Percentiles rank a stretch among this genome's conserved stretches.
Evolutionary conservation across 1,140 invertebrate genomes (phyloP).

Genomic region (Aphidius gifuensis): DNA sequence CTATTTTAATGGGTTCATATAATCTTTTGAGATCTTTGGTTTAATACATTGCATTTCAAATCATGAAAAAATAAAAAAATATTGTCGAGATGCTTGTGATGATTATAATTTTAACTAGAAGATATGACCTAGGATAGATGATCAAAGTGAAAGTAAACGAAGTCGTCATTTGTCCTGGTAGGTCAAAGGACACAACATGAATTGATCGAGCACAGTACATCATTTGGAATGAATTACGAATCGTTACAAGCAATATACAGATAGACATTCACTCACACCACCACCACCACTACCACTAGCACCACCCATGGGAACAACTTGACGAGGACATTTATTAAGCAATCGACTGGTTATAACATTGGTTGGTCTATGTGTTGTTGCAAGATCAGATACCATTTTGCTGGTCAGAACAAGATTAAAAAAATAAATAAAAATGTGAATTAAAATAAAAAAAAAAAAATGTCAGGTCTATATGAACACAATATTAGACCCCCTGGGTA

Average conservation of each 20-base stretch:
- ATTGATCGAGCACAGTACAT: neutral
- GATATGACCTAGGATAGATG: neutral
- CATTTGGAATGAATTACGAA: slow-evolving; percentile 9
- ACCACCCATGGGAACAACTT: neutral
- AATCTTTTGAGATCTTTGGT: too few relatives aligned
- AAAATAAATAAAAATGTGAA: too few relatives aligned
- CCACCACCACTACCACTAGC: too few relatives aligned
- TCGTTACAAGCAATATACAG: slow-evolving; percentile 5
- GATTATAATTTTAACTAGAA: too few relatives aligned
- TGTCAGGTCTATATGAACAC: slow-evolving; percentile 1
- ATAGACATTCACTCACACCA: too few relatives aligned
- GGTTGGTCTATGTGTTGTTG: slow-evolving; percentile 12
- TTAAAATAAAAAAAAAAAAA: slow-evolving; percentile 25
- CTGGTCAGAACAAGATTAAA: neutral
- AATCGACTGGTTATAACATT: slow-evolving; percentile 5
- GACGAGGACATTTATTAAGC: slow-evolving; percentile 8
- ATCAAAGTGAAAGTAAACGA: neutral
- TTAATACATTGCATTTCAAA: too few relatives aligned
- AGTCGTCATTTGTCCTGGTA: neutral
- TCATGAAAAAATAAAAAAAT: too few relatives aligned
- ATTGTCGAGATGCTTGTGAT: too few relatives aligned
- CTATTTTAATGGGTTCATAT: too few relatives aligned
- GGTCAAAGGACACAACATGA: slow-evolving; percentile 11
- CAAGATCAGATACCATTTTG: slow-evolving; percentile 28
- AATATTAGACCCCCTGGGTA: slow-evolving; percentile 34